phyloP scores from a whole-genome alignment of 2,113 vertebrate genomes.

The Dromaius novaehollandiae region DNA sequence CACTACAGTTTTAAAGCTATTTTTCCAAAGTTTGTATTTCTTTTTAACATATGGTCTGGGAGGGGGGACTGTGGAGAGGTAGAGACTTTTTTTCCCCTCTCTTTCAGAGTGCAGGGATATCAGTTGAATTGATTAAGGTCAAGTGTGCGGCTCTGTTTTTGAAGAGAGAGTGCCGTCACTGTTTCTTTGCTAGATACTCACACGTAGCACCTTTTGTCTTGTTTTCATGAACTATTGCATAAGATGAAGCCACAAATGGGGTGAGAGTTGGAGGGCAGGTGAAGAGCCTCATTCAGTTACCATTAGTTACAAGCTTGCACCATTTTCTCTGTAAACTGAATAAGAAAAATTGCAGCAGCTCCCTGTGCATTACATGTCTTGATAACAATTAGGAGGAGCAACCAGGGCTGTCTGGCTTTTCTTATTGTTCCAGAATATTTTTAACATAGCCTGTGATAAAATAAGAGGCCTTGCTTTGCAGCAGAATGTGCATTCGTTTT shows the following conservation, averaged over 20 bases:
- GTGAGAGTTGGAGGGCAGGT: constrained; percentile 54
- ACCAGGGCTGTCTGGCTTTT: neutral
- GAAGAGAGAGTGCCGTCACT: neutral
- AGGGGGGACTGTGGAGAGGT: neutral
- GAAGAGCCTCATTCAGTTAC: constrained; percentile 51
- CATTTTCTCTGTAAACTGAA: constrained; percentile 17
- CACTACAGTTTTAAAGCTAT: neutral
- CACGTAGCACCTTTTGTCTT: neutral
- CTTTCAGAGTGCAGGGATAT: neutral
- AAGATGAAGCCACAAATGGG: constrained; percentile 5
- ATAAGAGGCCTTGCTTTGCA: neutral
- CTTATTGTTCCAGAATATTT: neutral
- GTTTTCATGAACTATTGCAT: constrained; percentile 10
- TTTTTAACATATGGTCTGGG: neutral
- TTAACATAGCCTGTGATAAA: neutral
- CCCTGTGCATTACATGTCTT: neutral
- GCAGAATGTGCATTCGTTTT: neutral
- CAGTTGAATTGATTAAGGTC: constrained; percentile 33
- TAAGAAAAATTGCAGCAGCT: constrained; percentile 1
- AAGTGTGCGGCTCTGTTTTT: neutral
- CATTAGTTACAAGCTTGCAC: constrained; percentile 40
- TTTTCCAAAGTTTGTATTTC: neutral
- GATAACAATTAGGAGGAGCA: constrained; percentile 14
- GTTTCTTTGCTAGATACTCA: neutral
- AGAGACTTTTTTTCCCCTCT: neutral